Base-by-base conservation (phyloP, 2,888 invertebrate genomes). In the Pyrgus malvae region DNA sequence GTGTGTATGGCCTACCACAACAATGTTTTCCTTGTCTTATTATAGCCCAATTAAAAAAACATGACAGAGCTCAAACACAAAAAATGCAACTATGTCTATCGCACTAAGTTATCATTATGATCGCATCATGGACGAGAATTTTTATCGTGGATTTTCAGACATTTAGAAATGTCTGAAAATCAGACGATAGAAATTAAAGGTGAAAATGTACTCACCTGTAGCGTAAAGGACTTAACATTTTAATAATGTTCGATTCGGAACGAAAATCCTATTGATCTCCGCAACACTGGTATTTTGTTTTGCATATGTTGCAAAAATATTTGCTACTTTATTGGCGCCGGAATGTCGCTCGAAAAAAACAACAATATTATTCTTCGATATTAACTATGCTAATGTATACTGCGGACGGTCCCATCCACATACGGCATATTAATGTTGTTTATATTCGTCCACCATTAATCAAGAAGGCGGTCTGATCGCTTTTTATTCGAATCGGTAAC, bases 401-500 rank as follows among this genome's bases (percentile, higher is more conserved):
- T 57, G 56, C 21, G 60, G 53, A 60, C 60, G 64, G 68, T 75
- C 72, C 70, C 44, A 45, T 53, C 44, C 25, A 23, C 37, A 29
- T 37, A 45, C 8, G 8, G 37, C 65, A 64, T 68, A 23, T 46
- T 40, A 45, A 38, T 46, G 69, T 71, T 76, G 73, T 78, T 79
- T 76, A 74, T 75, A 73, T 68, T 70, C 63, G 63, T 44, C 57
- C 61, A 54, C 58, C 64, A 73, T 77, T 64, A 67, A 70, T 69
- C 69, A 69, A 55, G 56, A 60, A 58, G 62, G 62, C 48, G 59
- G 65, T 46, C 65, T 58, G 64, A 66, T 66, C 61, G 58, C 64
- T 61, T 65, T 65, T 66, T 63, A 66, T 68, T 63, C 37, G 70
- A 68, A 74, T 76, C 67, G 59, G 68, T 69, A 72, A 66, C 61